Base-by-base conservation (phyloP, 2,113 vertebrate species). In the Vanacampus margaritifer region DNA sequence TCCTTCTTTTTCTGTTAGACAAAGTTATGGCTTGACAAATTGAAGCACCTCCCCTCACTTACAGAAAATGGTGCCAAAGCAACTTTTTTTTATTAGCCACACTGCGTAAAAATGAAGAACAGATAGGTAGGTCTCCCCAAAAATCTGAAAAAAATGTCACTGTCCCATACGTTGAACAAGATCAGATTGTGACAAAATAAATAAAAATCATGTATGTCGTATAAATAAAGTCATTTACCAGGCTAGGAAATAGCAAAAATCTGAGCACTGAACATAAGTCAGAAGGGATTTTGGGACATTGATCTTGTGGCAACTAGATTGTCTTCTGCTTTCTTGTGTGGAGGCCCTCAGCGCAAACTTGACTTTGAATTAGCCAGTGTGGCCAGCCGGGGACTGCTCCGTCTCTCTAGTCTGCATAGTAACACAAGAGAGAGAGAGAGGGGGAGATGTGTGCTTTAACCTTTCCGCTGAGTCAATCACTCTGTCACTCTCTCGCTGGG, bases 381-480 rank as follows among this genome's bases (percentile, higher is more conserved):
- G 78, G 83, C 86, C 79, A 75, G 75, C 45, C 11, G 77, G 64
- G 75, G 68, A 76, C 65, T 64, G 67, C 62, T 86, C 70, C 53
- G 43, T 68, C 72, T 74, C 19, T 3, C 80, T 74, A 86, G 84
- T 88, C 89, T 89, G 86, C 88, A 88, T 90, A 87, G 88, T 91
- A 91, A 91, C 88, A 89, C 76, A 70, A 74, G 64, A 72, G 78
- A 83, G 72, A 75, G 79, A 59, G 70, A 74, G 64, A 72, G 78
- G 82, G 72, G 76, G 79, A 59, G 70, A 86, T 67, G 79, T 78
- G 75, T 68, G 63, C 71, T 74, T 79, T 83, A 87, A 85, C 83
- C 84, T 90, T 90, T 87, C 79, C 86, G 73, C 73, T 78, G 72
- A 83, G 73, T 88, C 79, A 84, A 73, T 74, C 66, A 69, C 75